Evolutionary conservation across 2,113 vertebrate species (phyloP).

Genomic region (Sinocyclocheilus anophthalmus): DNA sequence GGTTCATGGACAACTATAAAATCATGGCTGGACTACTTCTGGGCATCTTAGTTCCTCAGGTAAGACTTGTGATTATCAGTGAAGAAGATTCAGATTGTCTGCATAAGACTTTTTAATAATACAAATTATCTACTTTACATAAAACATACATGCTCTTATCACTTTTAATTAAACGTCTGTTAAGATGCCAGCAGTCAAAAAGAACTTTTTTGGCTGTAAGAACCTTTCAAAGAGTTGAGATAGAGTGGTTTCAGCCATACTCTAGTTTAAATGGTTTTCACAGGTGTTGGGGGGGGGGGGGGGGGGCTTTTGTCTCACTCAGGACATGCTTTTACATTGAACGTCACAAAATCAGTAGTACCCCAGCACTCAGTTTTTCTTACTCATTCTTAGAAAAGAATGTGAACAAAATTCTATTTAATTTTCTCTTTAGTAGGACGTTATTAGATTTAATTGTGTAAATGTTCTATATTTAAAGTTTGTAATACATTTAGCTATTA

Average conservation of each 20-base stretch:
- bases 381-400: too few relatives aligned
- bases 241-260: too few relatives aligned
- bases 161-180: neutral
- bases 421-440: neutral
- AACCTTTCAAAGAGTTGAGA: neutral
- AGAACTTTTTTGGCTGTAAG: neutral
- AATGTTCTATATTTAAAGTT: neutral
- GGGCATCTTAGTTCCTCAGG: conserved; percentile 93
- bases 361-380: too few relatives aligned
- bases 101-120: neutral
- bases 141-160: neutral
- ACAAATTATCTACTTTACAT: neutral
- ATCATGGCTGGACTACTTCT: conserved; percentile 88
- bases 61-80: conserved; percentile 58
- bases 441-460: neutral
- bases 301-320: too few relatives aligned
- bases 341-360: too few relatives aligned
- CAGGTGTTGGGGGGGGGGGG: too few relatives aligned
- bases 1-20: conserved; percentile 93
- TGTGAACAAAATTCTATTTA: too few relatives aligned
- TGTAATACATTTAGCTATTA: neutral
- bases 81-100: neutral
- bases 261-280: too few relatives aligned
- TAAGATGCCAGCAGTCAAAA: neutral
- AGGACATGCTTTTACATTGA: too few relatives aligned